Base-by-base conservation (phyloP, 2,888 invertebrate genomes). In the Orthosia cruda region DNA sequence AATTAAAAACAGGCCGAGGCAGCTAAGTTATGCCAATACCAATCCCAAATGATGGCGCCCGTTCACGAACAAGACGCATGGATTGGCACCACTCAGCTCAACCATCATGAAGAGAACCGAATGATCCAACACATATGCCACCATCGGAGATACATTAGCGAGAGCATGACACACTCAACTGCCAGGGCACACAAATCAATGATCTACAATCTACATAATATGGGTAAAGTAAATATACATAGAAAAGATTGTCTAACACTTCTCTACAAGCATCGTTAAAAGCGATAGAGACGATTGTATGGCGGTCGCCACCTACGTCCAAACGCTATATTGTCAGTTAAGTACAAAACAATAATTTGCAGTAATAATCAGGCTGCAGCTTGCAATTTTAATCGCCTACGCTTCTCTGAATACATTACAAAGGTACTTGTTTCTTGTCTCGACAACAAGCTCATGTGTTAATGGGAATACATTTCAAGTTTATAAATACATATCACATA, bases 401-500 rank as follows among this genome's bases (percentile, higher is more conserved):
- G 13, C 26, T 47, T 50, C 55, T 69, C 50, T 50, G 74, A 79
- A 83, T 79, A 65, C 15, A 55, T 68, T 59, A 71, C 2, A 47
- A n/a, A n/a, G n/a, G n/a, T 55, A 54, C 63, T 65, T 16, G 69
- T 69, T 64, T 50, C 50, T 20, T 18, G 66, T 49, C 57, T 50
- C 32, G 16, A 52, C 75, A 20, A 32, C 50, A 80, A 80, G 80
- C 74, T 83, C 84, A 70, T 74, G 13, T 71, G 59, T 52, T 23
- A 67, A 71, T 69, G 47, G 18, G 40, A 50, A 40, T 49, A 40
- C 40, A 50, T 78, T 83, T 62, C 45, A 61, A 64, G 47, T 71
- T 66, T 68, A 61, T 80, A 80, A 79, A 83, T 74, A 83, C 84
- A 74, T 61, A 74, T 83, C 49, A 16, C 23, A 61, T 61, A 67